A percentile compares a stretch with the other conserved stretches of the same genome.
These are phyloP conservation scores for Corydoras maculifer DNA, from an alignment of 2,113 vertebrate genomes.

Conservation along the genomic window DNA sequence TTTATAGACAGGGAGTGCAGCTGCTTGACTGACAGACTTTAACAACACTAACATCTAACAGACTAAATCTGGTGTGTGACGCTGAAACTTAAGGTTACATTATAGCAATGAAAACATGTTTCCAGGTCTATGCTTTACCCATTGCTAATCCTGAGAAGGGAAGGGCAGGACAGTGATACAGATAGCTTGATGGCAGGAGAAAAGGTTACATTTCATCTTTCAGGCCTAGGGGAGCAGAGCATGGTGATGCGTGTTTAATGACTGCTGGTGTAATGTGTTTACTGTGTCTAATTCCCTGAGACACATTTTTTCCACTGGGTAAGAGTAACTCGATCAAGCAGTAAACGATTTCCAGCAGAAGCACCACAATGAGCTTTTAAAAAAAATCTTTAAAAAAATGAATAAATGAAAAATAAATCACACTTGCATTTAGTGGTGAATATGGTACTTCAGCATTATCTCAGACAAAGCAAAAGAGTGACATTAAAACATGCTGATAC, in stretches of 20 bases:
- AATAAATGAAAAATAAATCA: no score
- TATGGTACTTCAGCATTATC: no score
- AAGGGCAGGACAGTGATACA: conserved; percentile 20
- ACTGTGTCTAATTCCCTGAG: conserved; percentile 49
- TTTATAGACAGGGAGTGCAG: no score
- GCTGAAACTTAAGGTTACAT: no score
- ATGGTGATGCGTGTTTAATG: conserved; percentile 48
- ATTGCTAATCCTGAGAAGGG: neutral
- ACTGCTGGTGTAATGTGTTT: conserved; percentile 56
- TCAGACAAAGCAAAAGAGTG: no score
- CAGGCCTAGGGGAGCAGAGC: conserved; percentile 31
- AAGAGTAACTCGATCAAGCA: conserved; percentile 20
- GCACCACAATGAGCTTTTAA: neutral
- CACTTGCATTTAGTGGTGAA: no score
- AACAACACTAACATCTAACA: no score
- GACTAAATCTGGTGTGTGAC: no score
- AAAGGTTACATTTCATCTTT: conserved; percentile 36
- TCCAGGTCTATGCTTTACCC: conserved; percentile 8
- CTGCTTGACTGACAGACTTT: no score
- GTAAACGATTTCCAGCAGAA: conserved; percentile 4
- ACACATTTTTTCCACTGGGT: conserved; percentile 53
- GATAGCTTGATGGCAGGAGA: conserved; percentile 42
- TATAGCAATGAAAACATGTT: no score
- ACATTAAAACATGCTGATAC: no score
- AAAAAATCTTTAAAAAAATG: no score